Conservation (phyloP, 2,113 vertebrate genomes). For the human (Homo sapiens) region GRCh38 chr12:46507001-46507500, state of each 20-base stretch:
- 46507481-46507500: background rate
- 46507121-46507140: no score
- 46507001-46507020: background rate
- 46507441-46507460: background rate
- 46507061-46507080: no score
- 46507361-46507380: background rate
- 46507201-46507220: background rate
- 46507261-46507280: no score
- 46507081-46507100: no score
- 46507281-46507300: background rate
- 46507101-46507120: no score
- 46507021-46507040: background rate
- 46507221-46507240: background rate
- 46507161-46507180: background rate
- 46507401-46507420: background rate
- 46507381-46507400: background rate
- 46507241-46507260: no score
- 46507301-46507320: background rate
- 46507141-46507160: background rate
- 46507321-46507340: background rate
- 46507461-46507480: no score
- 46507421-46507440: background rate
- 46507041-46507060: no score
- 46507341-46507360: background rate
- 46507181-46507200: background rate